phyloP scores from a whole-genome alignment of 2,113 vertebrate species.

The Anolis carolinensis region DNA sequence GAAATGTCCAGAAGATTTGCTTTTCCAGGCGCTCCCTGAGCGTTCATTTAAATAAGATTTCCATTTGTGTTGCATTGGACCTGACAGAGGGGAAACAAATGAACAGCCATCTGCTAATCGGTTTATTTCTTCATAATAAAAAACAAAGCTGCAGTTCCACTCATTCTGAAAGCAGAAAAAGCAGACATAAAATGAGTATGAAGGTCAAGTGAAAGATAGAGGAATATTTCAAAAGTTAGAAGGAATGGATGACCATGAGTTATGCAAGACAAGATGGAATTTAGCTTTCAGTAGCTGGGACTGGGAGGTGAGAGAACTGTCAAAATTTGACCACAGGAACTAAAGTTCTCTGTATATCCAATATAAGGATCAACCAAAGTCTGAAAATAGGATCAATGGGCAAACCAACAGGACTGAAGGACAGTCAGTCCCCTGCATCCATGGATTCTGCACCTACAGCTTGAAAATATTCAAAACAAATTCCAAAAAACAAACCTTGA shows the following conservation, averaged over 20 bases:
- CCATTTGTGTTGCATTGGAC: slow-evolving; percentile 56
- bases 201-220: not conserved
- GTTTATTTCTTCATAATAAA: slow-evolving; percentile 62
- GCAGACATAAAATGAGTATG: not conserved
- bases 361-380: too few relatives aligned
- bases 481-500: too few relatives aligned
- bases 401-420: not conserved
- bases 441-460: too few relatives aligned
- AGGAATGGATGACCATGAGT: not conserved
- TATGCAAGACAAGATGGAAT: not conserved
- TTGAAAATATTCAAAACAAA: too few relatives aligned
- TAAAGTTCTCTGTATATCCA: not conserved
- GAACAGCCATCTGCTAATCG: slow-evolving; percentile 66
- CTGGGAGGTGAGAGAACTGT: not conserved
- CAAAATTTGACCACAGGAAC: not conserved
- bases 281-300: not conserved
- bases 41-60: slow-evolving; percentile 59
- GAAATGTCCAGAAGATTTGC: slow-evolving; percentile 41
- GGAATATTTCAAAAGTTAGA: not conserved
- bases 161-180: slow-evolving; percentile 44
- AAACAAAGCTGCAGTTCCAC: slow-evolving; percentile 51
- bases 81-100: slow-evolving; percentile 48
- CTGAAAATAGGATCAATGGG: too few relatives aligned
- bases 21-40: slow-evolving; percentile 43
- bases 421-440: too few relatives aligned